Percentiles rank a stretch among this genome's conserved stretches.
phyloP scores from a whole-genome alignment of 2,113 vertebrate species.

The Neogale vison region DNA sequence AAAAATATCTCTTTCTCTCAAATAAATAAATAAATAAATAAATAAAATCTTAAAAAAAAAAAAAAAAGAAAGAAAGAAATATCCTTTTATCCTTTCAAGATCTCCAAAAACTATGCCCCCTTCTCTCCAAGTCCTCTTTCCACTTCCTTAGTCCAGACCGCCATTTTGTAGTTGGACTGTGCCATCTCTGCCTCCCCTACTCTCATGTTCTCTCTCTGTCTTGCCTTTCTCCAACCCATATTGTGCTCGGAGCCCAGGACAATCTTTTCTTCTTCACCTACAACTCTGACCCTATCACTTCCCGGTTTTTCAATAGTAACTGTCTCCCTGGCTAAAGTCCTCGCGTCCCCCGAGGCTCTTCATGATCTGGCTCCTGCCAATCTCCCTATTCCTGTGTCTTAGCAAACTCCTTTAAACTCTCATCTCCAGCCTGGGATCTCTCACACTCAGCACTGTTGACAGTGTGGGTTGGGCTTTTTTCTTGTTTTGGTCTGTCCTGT shows the following conservation, averaged over 20 bases:
- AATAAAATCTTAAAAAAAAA: too few species aligned
- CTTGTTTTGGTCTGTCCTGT: too few species aligned
- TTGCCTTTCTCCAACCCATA: not conserved
- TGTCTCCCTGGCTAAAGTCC: too few species aligned
- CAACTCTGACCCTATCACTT: not conserved
- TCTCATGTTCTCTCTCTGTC: accelerated
- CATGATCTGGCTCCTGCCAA: too few species aligned
- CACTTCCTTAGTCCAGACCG: not conserved
- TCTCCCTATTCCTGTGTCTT: not conserved
- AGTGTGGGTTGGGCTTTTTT: not conserved
- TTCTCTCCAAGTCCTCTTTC: not conserved
- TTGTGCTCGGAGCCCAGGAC: not conserved
- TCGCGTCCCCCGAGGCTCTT: not conserved
- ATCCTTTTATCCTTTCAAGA: too few species aligned
- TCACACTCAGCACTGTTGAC: not conserved
- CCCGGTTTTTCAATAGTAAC: not conserved
- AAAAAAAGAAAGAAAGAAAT: too few species aligned
- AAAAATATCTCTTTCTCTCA: too few species aligned
- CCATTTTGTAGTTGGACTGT: not conserved
- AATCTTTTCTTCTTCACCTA: not conserved
- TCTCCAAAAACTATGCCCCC: not conserved
- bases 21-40: too few species aligned
- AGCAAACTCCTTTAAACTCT: not conserved
- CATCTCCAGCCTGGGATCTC: not conserved
- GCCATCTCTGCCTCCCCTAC: accelerated